Evolutionary conservation across 1,140 invertebrate genomes (phyloP).

Genomic region (Drosophila arizonae): DNA sequence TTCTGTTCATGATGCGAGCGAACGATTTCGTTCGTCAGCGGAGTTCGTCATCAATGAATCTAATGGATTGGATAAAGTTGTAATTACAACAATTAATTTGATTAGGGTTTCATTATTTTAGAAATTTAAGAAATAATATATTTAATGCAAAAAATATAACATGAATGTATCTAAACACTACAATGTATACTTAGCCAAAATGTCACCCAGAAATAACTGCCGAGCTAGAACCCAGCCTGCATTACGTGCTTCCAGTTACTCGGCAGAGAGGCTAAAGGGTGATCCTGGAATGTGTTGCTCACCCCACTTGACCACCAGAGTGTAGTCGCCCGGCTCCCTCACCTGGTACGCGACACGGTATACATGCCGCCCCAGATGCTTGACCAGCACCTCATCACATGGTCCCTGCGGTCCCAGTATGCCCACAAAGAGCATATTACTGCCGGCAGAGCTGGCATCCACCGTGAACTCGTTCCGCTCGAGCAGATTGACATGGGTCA

Average conservation of each 20-base stretch:
- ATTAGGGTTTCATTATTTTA: background rate
- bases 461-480: constrained; percentile 94
- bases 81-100: background rate
- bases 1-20: background rate
- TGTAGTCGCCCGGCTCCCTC: constrained; percentile 92
- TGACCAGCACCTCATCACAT: constrained; percentile 93
- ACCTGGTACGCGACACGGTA: constrained; percentile 90
- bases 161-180: background rate
- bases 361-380: constrained; percentile 91
- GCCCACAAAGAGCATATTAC: constrained; percentile 94
- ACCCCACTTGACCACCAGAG: constrained; percentile 94
- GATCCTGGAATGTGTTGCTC: constrained; percentile 95
- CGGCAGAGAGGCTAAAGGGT: constrained; percentile 90
- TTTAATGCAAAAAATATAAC: background rate
- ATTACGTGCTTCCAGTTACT: constrained; percentile 21
- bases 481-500: constrained; percentile 91
- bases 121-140: background rate
- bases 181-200: too few relatives aligned
- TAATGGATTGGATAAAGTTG: too few relatives aligned
- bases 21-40: background rate
- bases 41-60: background rate
- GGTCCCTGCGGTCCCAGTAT: constrained; percentile 93
- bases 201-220: background rate
- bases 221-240: background rate
- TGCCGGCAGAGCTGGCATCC: constrained; percentile 90